phyloP scores from a whole-genome alignment of 2,888 invertebrate species.

The Ormyrus thymus region DNA sequence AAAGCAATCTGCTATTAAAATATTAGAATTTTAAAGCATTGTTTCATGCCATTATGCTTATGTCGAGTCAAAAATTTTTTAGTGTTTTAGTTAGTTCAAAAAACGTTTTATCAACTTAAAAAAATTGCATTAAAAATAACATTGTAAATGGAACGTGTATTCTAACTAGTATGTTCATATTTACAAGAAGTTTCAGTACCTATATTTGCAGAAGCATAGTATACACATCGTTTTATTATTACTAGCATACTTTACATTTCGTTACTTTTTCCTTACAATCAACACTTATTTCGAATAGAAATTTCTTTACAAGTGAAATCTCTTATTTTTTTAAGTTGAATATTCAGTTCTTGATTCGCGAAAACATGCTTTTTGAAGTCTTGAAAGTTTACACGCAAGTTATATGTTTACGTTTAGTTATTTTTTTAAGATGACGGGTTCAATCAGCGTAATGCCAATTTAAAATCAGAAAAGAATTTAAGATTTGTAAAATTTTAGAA shows the following conservation, averaged over 20 bases:
- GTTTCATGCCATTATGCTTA: not conserved
- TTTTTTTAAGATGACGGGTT: too few relatives aligned
- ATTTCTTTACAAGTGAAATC: constrained; percentile 34
- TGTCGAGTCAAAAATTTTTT: not conserved
- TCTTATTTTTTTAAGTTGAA: not conserved
- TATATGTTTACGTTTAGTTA: too few relatives aligned
- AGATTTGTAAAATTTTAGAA: too few relatives aligned
- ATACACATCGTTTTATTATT: constrained; percentile 60
- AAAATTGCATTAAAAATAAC: constrained; percentile 20
- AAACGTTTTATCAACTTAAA: too few relatives aligned
- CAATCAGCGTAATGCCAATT: too few relatives aligned
- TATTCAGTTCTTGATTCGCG: constrained; percentile 1
- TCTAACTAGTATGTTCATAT: constrained; percentile 57
- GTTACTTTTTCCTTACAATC: constrained; percentile 24
- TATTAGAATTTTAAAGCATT: not conserved
- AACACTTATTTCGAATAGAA: constrained; percentile 23
- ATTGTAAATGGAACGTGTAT: not conserved
- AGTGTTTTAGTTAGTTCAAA: too few relatives aligned
- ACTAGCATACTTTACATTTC: constrained; percentile 65
- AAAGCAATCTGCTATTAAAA: not conserved
- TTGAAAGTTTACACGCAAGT: constrained; percentile 7
- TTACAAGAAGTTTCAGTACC: constrained; percentile 65
- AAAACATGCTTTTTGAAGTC: constrained; percentile 27
- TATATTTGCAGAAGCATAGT: constrained; percentile 60
- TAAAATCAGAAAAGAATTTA: too few relatives aligned